Conservation (phyloP, 1,140 invertebrate species). For the Aphelinus atriplicis region DNA sequence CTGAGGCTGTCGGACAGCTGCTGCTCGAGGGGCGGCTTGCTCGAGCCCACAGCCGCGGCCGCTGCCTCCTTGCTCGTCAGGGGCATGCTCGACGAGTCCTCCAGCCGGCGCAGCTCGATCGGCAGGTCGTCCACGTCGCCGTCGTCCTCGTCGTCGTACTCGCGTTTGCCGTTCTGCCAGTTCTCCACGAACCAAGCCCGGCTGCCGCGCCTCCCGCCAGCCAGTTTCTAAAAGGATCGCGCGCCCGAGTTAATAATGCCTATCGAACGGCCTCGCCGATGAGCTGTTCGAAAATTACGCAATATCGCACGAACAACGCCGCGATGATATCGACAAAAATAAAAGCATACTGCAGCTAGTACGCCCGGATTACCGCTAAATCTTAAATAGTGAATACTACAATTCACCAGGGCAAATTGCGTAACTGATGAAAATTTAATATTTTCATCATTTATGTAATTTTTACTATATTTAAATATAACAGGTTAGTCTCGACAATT, state of each 20-base stretch:
- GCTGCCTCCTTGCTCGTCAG: not conserved
- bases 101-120: constrained; percentile 87
- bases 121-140: constrained; percentile 81
- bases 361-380: too few species aligned
- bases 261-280: too few species aligned
- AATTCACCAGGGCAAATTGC: too few species aligned
- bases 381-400: too few species aligned
- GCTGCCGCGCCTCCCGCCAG: constrained; percentile 73
- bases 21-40: constrained; percentile 53
- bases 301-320: too few species aligned
- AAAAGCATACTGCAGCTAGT: too few species aligned
- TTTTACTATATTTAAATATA: too few species aligned
- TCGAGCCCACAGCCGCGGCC: constrained; percentile 46
- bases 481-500: too few species aligned
- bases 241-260: not conserved
- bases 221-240: constrained; percentile 72
- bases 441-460: too few species aligned
- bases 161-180: constrained; percentile 71
- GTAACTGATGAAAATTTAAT: too few species aligned
- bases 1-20: constrained; percentile 66
- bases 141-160: constrained; percentile 67
- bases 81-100: constrained; percentile 68
- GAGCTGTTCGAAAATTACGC: too few species aligned
- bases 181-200: constrained; percentile 83
- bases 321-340: too few species aligned